phyloP scores from a whole-genome alignment of 2,797 vertebrate species.

The Crossoptilon crossoptilon region DNA sequence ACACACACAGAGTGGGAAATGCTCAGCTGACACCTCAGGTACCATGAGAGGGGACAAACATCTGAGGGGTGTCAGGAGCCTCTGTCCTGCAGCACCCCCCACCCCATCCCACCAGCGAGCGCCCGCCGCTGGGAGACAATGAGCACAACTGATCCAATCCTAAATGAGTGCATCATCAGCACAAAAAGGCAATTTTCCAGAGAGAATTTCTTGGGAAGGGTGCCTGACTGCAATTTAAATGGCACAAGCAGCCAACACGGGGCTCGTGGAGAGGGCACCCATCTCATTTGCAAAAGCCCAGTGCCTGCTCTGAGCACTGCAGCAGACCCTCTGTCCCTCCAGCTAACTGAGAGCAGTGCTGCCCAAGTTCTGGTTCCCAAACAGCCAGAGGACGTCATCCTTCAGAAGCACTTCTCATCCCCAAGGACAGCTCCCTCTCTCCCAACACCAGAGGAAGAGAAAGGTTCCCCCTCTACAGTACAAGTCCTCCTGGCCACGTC shows the following conservation, averaged over 20 bases:
- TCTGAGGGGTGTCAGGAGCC: background rate
- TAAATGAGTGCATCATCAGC: conserved; percentile 25
- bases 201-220: conserved; percentile 33
- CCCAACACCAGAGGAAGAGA: background rate
- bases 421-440: background rate
- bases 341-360: background rate
- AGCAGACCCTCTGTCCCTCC: background rate
- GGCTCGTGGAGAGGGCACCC: background rate
- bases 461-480: background rate
- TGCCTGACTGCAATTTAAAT: conserved; percentile 17
- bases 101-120: background rate
- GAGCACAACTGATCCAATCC: background rate
- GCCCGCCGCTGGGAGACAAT: background rate
- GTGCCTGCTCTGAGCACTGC: background rate
- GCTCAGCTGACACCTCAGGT: conserved; percentile 38
- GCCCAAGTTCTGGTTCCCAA: conserved; percentile 11
- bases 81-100: background rate
- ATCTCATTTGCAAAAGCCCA: conserved; percentile 32
- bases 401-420: background rate
- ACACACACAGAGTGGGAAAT: conserved; percentile 3
- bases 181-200: conserved; percentile 47
- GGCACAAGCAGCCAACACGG: background rate
- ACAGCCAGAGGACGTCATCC: background rate
- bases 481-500: background rate
- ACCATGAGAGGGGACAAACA: background rate